These are phyloP conservation scores for Sylvia atricapilla DNA, from an alignment of 2,113 vertebrate species.

Conservation along the genomic window DNA sequence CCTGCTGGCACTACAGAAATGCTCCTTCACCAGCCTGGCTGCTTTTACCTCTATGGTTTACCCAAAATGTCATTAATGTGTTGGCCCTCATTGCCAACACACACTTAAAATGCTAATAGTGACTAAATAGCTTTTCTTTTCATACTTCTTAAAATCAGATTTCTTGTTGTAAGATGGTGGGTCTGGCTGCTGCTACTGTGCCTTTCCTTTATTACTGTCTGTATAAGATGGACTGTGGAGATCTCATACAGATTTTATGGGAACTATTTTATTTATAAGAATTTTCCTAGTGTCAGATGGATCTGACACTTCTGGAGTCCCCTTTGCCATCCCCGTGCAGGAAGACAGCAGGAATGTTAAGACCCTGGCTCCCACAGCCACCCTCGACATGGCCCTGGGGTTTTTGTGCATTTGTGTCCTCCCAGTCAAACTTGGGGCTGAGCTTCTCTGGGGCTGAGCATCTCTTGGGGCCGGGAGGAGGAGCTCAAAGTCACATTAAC, in stretches of 20 bases:
- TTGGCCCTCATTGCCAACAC: background rate
- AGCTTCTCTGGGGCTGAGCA: background rate
- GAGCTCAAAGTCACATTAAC: background rate
- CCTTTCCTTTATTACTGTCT: slow-evolving; percentile 49
- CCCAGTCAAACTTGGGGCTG: background rate
- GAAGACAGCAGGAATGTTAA: background rate
- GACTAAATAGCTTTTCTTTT: slow-evolving; percentile 61
- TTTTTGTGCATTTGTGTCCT: background rate
- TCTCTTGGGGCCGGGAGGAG: background rate
- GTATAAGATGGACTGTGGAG: slow-evolving; percentile 59
- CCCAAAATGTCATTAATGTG: background rate
- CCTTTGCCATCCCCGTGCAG: background rate
- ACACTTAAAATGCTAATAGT: slow-evolving; percentile 55
- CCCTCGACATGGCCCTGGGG: rapidly evolving
- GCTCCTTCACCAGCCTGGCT: background rate
- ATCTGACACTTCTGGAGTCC: slow-evolving; percentile 59
- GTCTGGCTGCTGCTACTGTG: background rate
- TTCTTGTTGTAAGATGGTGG: slow-evolving; percentile 30
- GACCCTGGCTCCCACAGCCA: background rate
- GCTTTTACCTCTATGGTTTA: background rate
- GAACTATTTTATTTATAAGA: slow-evolving; percentile 78
- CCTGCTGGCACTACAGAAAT: rapidly evolving
- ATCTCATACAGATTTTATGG: slow-evolving; percentile 74
- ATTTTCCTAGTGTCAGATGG: slow-evolving; percentile 72
- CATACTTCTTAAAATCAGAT: slow-evolving; percentile 58